Percentiles rank a stretch among this genome's conserved stretches.
Conservation (phyloP, 2,888 invertebrate species). For the Teinopalpus imperialis region DNA sequence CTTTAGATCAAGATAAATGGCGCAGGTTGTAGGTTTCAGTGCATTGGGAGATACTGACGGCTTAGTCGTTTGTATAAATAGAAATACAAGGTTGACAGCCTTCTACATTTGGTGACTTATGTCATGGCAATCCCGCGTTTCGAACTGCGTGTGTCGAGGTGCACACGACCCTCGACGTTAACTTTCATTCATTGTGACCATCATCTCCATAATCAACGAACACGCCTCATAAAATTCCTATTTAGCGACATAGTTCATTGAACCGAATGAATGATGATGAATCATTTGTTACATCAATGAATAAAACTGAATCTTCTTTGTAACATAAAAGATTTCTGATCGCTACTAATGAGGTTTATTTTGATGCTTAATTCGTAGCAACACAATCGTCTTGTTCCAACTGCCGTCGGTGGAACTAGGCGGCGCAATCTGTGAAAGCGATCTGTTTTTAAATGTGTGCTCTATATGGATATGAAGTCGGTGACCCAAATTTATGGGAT, state of each 20-base stretch:
- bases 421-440: slow-evolving; percentile 35
- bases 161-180: slow-evolving; percentile 45
- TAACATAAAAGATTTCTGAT: slow-evolving; percentile 41
- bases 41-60: slow-evolving; percentile 42
- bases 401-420: slow-evolving; percentile 27
- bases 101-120: slow-evolving; percentile 76
- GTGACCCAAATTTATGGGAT: slow-evolving; percentile 32
- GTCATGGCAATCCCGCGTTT: slow-evolving; percentile 69
- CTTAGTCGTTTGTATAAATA: slow-evolving; percentile 56
- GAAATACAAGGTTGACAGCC: slow-evolving; percentile 71
- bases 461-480: slow-evolving; percentile 38
- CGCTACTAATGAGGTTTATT: slow-evolving; percentile 39
- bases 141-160: slow-evolving; percentile 42
- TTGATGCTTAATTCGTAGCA: slow-evolving; percentile 26
- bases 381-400: slow-evolving; percentile 17
- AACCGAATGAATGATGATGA: slow-evolving; percentile 61
- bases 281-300: slow-evolving; percentile 46
- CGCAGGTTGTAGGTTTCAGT: slow-evolving; percentile 43
- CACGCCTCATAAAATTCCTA: slow-evolving; percentile 45
- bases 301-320: slow-evolving; percentile 28
- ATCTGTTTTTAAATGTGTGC: slow-evolving; percentile 37
- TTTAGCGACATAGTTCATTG: slow-evolving; percentile 52
- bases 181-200: slow-evolving; percentile 51
- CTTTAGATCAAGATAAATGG: slow-evolving; percentile 43
- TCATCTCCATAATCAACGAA: slow-evolving; percentile 41